Percentiles rank a stretch among this genome's conserved stretches.
phyloP scores from a whole-genome alignment of 2,113 vertebrate genomes.

The Turnix velox region DNA sequence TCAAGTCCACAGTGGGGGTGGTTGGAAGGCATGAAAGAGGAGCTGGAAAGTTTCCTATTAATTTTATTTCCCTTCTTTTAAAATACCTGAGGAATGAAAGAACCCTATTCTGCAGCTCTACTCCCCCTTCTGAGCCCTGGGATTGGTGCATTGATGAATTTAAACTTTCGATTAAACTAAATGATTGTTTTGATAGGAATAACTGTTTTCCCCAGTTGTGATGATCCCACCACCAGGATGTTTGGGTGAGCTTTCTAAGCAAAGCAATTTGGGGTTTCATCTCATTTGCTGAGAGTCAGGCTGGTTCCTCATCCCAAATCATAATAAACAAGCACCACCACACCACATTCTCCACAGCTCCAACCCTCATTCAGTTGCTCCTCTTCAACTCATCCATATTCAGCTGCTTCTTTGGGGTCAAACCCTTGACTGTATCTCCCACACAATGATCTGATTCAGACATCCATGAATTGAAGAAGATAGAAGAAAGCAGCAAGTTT shows the following conservation, averaged over 20 bases:
- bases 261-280: background rate
- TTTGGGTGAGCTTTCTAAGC: background rate
- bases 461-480: background rate
- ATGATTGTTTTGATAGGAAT: no score
- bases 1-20: rapidly evolving
- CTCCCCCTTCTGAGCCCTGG: no score
- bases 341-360: background rate
- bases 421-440: background rate
- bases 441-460: background rate
- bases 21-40: background rate
- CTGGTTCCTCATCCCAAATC: background rate
- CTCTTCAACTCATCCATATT: background rate
- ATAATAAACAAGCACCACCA: background rate
- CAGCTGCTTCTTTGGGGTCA: background rate
- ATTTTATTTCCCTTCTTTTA: background rate
- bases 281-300: background rate
- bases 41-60: background rate
- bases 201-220: background rate
- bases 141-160: no score
- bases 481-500: background rate
- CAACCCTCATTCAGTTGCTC: rapidly evolving
- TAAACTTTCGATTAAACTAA: no score
- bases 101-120: no score
- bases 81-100: background rate
- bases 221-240: rapidly evolving